Base-by-base conservation (phyloP, 2,888 invertebrate genomes). In the Mythimna loreyi region DNA sequence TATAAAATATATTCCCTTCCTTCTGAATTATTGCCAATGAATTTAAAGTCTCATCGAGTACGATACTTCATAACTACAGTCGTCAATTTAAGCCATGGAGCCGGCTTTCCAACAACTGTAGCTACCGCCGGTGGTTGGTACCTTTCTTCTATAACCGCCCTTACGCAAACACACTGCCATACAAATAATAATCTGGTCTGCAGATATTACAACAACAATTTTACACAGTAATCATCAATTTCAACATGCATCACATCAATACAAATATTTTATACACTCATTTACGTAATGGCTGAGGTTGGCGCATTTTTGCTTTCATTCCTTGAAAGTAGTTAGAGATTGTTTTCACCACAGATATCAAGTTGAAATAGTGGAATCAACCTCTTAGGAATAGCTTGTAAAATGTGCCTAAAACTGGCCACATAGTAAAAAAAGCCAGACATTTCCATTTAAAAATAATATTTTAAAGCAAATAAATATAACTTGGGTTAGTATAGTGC, bases 401-500 rank as follows among this genome's bases (percentile, higher is more conserved):
- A 74, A 73, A 60, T 50, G 28, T 58, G 25, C n/a, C 23, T n/a
- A 43, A 59, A 52, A 62, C 16, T 36, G 21, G 25, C 66, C 49
- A 49, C 16, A 16, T 5, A 21, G 21, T 57, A 53, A n/a, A 45
- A 78, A 77, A 77, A 73, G 71, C 66, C 57, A 53, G 45, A 65
- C 55, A 68, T 28, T 53, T 58, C 45, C 19, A 36, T 40, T 60
- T 8, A 56, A 56, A 50, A 50, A 68, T 11, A 36, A 59, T 11
- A 43, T 50, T 63, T 30, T 62, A 64, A 77, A 77, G 78, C 82
- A 75, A 81, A 78, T 59, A 71, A 65, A 76, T 45, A 72, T 68
- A 81, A 72, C 36, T 89, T 87, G 89, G 89, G 93, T 94, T 94
- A 94, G 93, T 93, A 92, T 87, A 86, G 92, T 92, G 93, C 91